phyloP scores from a whole-genome alignment of 2,888 invertebrate genomes.

The Eulithis prunata region DNA sequence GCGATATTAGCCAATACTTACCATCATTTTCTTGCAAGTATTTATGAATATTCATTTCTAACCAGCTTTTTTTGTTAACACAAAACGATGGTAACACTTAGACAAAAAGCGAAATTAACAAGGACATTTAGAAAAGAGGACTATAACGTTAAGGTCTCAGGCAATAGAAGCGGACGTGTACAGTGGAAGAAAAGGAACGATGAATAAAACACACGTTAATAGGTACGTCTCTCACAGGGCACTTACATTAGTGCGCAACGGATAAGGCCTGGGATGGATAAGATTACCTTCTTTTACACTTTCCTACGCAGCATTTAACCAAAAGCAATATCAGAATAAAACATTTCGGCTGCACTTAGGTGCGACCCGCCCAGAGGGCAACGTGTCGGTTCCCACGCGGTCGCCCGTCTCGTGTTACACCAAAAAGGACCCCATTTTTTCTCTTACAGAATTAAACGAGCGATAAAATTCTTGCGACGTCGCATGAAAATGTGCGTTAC shows the following conservation, averaged over 20 bases:
- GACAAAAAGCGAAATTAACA: conserved; percentile 68
- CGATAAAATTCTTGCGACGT: conserved; percentile 84
- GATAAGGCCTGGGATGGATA: conserved; percentile 75
- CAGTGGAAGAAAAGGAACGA: conserved; percentile 65
- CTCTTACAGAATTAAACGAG: conserved; percentile 82
- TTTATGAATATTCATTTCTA: background rate
- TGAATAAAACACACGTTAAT: conserved; percentile 78
- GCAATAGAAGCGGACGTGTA: conserved; percentile 64
- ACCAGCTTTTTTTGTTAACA: background rate
- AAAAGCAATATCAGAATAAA: conserved; percentile 79
- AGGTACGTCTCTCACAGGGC: conserved; percentile 65
- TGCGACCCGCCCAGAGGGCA: conserved; percentile 64
- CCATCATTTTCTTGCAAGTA: background rate
- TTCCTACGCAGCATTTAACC: conserved; percentile 61
- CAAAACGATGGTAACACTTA: conserved; percentile 53
- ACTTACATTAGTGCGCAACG: conserved; percentile 74
- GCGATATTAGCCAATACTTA: conserved; percentile 2
- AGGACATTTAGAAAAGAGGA: conserved; percentile 67
- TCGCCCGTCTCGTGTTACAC: conserved; percentile 76
- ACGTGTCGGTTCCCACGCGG: conserved; percentile 77
- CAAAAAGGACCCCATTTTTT: conserved; percentile 78
- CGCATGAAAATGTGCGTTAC: conserved; percentile 84
- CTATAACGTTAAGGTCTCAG: conserved; percentile 66
- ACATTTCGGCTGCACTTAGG: conserved; percentile 79
- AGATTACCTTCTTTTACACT: conserved; percentile 59